Evolutionary conservation across 1,140 invertebrate genomes (phyloP).

Genomic region (Goniozus legneri): DNA sequence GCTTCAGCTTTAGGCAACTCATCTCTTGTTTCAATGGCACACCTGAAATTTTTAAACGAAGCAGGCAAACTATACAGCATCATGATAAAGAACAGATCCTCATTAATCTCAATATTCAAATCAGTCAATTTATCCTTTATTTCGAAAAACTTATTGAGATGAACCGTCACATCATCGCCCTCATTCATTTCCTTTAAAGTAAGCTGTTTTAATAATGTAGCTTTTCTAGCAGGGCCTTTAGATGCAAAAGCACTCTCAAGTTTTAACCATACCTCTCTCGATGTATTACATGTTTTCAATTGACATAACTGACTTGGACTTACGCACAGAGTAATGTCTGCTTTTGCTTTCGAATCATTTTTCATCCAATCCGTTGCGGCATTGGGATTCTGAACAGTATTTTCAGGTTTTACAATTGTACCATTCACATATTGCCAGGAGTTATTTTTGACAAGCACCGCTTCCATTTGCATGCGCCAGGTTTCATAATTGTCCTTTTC

Average conservation of each 20-base stretch:
- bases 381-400: background rate
- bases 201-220: slow-evolving; percentile 1
- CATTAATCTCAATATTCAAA: background rate
- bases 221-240: background rate
- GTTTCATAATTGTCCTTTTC: slow-evolving; percentile 9
- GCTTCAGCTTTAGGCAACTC: background rate
- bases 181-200: background rate
- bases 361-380: background rate
- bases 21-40: slow-evolving; percentile 1
- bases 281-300: background rate
- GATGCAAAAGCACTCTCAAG: background rate
- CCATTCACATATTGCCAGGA: slow-evolving; percentile 10
- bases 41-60: slow-evolving; percentile 1
- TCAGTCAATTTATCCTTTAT: background rate
- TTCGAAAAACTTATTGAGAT: slow-evolving; percentile 2
- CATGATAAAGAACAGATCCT: background rate
- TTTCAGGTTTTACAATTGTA: background rate
- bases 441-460: slow-evolving; percentile 1
- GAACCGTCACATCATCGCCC: background rate
- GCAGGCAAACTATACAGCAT: background rate
- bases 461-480: slow-evolving; percentile 6
- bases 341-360: slow-evolving; percentile 1
- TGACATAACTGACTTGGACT: background rate
- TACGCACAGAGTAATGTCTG: background rate
- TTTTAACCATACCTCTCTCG: background rate